These are phyloP conservation scores for Synergus japonicus DNA, from an alignment of 2,888 invertebrate genomes.

Conservation along the genomic window DNA sequence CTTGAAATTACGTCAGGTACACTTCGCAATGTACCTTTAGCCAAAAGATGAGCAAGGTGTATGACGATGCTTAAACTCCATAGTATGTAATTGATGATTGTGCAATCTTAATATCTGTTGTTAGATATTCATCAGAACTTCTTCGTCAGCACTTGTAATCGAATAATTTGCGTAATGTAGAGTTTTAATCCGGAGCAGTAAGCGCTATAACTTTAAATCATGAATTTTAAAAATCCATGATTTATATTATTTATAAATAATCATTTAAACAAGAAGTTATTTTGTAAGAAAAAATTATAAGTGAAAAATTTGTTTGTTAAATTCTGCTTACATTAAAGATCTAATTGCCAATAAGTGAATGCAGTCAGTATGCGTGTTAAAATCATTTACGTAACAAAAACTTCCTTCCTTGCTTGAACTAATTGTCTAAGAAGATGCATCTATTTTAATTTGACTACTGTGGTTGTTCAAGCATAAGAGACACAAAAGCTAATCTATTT, in stretches of 20 bases:
- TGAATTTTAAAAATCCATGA: too few species aligned
- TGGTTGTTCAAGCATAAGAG: neutral
- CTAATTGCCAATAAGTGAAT: neutral
- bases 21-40: neutral
- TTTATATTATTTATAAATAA: neutral
- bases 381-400: slow-evolving; percentile 4
- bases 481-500: neutral
- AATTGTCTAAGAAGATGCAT: neutral
- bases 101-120: slow-evolving; percentile 46
- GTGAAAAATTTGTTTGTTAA: too few species aligned
- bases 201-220: neutral
- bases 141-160: neutral
- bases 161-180: neutral
- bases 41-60: neutral
- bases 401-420: neutral
- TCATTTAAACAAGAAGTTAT: neutral
- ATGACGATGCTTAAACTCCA: slow-evolving; percentile 57
- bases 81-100: slow-evolving; percentile 56
- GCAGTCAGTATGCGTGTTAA: neutral
- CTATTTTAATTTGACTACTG: neutral
- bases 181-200: neutral
- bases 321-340: neutral
- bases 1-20: neutral
- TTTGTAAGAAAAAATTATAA: too few species aligned
- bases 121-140: neutral